Percentiles rank a stretch among this genome's conserved stretches.
These are phyloP conservation scores for Hyaena hyaena DNA, from an alignment of 2,113 vertebrate species.

Conservation along the genomic window DNA sequence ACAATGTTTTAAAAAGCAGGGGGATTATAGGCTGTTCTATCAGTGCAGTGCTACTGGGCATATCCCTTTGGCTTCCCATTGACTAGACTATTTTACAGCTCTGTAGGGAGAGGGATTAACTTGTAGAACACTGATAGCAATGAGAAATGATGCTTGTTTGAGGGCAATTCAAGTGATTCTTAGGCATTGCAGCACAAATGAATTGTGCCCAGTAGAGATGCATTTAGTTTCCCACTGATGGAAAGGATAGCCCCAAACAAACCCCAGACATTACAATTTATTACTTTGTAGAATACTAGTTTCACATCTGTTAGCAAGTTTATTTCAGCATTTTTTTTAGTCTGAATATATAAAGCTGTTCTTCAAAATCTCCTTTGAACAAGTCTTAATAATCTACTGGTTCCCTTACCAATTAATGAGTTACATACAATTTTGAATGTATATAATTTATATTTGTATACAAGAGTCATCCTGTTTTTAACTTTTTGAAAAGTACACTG, in stretches of 20 bases:
- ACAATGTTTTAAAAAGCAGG: not conserved
- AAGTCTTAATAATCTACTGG: not conserved
- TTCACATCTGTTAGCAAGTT: not conserved
- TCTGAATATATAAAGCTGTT: not conserved
- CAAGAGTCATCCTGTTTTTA: not conserved
- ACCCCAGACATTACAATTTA: not conserved
- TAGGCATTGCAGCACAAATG: not conserved
- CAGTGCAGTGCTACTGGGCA: not conserved
- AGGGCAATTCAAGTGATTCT: not conserved
- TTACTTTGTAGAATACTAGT: not conserved
- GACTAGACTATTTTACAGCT: not conserved
- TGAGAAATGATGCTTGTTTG: not conserved
- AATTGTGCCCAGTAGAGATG: not conserved
- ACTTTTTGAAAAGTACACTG: not conserved
- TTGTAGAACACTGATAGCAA: not conserved
- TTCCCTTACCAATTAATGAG: not conserved
- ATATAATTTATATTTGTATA: not conserved
- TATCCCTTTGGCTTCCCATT: not conserved
- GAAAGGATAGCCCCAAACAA: not conserved
- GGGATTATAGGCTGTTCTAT: not conserved
- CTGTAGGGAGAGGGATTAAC: not conserved
- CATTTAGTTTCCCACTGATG: not conserved
- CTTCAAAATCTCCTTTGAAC: conserved; percentile 23
- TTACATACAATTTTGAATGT: not conserved
- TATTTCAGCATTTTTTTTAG: not conserved